phyloP scores from a whole-genome alignment of 2,797 vertebrate species.

The Spizella passerina region DNA sequence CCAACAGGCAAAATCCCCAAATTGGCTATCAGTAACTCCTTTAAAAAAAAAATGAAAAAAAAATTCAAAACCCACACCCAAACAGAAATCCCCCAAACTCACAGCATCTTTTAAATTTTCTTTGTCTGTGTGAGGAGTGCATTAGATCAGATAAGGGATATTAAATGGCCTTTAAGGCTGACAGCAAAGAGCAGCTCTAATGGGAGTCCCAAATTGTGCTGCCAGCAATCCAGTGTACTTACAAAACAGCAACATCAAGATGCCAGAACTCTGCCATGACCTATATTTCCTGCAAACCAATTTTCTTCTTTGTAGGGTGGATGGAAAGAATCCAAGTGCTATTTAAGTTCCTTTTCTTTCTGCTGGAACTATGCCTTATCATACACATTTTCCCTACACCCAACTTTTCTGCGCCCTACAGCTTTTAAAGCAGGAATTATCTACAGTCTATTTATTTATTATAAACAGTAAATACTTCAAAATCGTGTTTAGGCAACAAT shows the following conservation, averaged over 20 bases:
- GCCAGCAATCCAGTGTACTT: slow-evolving; percentile 68
- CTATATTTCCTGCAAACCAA: slow-evolving; percentile 76
- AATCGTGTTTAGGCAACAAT: background rate
- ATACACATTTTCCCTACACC: background rate
- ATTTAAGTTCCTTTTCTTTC: slow-evolving; percentile 43
- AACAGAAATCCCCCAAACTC: background rate
- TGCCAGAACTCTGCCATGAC: slow-evolving; percentile 67
- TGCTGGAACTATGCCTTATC: background rate
- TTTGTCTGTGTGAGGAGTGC: slow-evolving; percentile 44
- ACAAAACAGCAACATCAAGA: slow-evolving; percentile 64
- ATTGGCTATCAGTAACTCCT: slow-evolving; percentile 22
- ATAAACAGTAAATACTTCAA: slow-evolving; percentile 25
- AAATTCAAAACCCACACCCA: background rate
- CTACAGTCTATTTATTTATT: background rate
- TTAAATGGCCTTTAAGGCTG: slow-evolving; percentile 74
- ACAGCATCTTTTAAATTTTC: slow-evolving; percentile 6
- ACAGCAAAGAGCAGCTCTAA: slow-evolving; percentile 72
- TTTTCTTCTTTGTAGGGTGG: slow-evolving; percentile 74
- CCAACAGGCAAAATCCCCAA: background rate
- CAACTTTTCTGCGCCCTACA: background rate
- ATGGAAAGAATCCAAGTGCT: slow-evolving; percentile 72
- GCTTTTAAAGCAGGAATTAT: slow-evolving; percentile 18
- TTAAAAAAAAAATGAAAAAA: background rate
- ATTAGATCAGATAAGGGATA: slow-evolving; percentile 74
- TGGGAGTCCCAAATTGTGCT: slow-evolving; percentile 69